phyloP scores from a whole-genome alignment of 2,888 invertebrate genomes.

The Lacanobia wlatinum region DNA sequence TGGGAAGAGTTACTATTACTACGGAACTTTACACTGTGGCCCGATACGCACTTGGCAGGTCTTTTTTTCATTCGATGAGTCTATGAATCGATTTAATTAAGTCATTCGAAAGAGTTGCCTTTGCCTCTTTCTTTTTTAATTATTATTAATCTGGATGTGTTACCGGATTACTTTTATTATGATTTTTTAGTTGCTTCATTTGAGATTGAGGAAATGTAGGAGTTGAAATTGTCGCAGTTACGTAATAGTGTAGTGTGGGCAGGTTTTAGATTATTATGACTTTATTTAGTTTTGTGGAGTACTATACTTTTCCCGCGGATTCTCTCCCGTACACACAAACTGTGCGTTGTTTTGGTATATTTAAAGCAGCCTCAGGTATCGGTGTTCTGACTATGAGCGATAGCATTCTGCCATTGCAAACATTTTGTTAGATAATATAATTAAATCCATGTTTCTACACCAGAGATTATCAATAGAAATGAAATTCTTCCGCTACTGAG shows the following conservation, averaged over 20 bases:
- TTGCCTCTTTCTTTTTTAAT: slow-evolving; percentile 44
- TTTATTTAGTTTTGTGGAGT: slow-evolving; percentile 25
- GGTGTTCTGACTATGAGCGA: no score
- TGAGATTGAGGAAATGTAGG: slow-evolving; percentile 26
- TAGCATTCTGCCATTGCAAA: no score
- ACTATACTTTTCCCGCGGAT: not conserved
- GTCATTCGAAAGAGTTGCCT: slow-evolving; percentile 36
- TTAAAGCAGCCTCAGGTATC: no score
- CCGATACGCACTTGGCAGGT: slow-evolving; percentile 18
- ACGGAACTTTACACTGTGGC: no score
- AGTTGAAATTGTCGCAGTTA: slow-evolving; percentile 29
- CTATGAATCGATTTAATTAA: slow-evolving; percentile 64
- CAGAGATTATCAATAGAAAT: no score
- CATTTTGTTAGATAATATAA: no score
- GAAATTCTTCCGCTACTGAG: no score
- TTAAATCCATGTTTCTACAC: no score
- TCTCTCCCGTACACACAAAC: not conserved
- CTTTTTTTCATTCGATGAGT: slow-evolving; percentile 24
- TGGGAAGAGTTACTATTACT: no score
- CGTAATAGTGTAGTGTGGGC: slow-evolving; percentile 25
- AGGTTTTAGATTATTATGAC: slow-evolving; percentile 28
- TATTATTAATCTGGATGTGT: slow-evolving; percentile 49
- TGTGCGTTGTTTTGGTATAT: no score
- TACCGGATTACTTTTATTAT: slow-evolving; percentile 40
- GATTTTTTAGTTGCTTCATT: slow-evolving; percentile 24